These are phyloP conservation scores for Australoheros facetus DNA, from an alignment of 2,797 vertebrate genomes.

Conservation along the genomic window DNA sequence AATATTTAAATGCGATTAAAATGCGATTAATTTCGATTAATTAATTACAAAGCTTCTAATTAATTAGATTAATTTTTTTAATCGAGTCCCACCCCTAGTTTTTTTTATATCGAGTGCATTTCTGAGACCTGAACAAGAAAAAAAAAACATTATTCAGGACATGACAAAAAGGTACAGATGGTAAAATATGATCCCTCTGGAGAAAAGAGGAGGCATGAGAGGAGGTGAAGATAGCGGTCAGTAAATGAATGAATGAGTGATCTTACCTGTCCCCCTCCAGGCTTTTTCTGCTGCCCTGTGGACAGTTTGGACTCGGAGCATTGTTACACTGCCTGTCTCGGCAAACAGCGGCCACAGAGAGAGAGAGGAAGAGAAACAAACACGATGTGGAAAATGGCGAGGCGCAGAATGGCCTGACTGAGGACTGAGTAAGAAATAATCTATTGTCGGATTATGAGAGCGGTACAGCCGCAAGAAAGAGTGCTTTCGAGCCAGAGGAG, in stretches of 20 bases:
- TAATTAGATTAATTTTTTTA: too few species aligned
- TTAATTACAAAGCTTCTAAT: too few species aligned
- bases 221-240: constrained; percentile 38
- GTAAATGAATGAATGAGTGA: constrained; percentile 64
- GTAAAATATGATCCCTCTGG: not conserved
- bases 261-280: constrained; percentile 94
- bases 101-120: fast-evolving
- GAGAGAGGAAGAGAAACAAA: constrained; percentile 46
- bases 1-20: too few species aligned
- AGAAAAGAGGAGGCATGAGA: not conserved
- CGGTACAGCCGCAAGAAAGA: constrained; percentile 22
- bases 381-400: constrained; percentile 51
- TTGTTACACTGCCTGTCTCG: constrained; percentile 89
- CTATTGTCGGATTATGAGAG: constrained; percentile 15
- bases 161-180: not conserved
- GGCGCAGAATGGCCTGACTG: constrained; percentile 40
- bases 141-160: not conserved
- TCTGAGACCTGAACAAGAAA: not conserved
- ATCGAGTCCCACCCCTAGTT: too few species aligned
- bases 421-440: constrained; percentile 24
- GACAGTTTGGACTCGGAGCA: constrained; percentile 90
- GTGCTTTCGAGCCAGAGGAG: constrained; percentile 33
- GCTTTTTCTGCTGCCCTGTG: constrained; percentile 88
- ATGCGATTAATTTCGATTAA: too few species aligned
- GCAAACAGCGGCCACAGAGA: constrained; percentile 78